Conservation (phyloP, 2,113 vertebrate genomes). For the Anthoscopus minutus region DNA sequence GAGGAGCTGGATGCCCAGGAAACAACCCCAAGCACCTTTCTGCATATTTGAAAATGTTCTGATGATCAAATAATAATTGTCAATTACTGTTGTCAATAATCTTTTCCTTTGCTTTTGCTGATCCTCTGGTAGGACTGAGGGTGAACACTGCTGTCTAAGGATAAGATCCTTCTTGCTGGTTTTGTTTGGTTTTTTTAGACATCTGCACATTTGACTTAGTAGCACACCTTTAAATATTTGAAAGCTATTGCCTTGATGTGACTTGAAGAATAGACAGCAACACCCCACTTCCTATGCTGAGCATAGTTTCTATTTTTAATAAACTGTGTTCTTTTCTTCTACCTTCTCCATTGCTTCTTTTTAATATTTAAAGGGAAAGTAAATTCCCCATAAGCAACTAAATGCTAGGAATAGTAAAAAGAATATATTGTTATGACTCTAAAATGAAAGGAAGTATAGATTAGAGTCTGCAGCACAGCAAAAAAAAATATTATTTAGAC, state of each 20-base stretch:
- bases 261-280: neutral
- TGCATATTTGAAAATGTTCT: neutral
- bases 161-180: neutral
- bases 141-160: neutral
- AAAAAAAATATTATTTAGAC: neutral
- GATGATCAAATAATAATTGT: neutral
- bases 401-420: neutral
- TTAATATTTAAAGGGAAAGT: neutral
- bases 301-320: neutral
- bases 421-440: neutral
- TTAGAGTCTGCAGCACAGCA: neutral
- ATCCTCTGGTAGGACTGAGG: neutral
- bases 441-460: neutral
- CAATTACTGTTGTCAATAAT: neutral
- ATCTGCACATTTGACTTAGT: neutral
- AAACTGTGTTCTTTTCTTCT: neutral
- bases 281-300: neutral
- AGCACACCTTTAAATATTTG: neutral
- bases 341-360: neutral
- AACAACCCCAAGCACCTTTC: neutral
- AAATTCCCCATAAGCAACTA: neutral
- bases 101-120: neutral
- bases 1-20: neutral
- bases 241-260: neutral
- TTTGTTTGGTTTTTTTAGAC: neutral